Evolutionary conservation across 2,113 vertebrate genomes (phyloP).

Genomic region (Austrofundulus limnaeus): DNA sequence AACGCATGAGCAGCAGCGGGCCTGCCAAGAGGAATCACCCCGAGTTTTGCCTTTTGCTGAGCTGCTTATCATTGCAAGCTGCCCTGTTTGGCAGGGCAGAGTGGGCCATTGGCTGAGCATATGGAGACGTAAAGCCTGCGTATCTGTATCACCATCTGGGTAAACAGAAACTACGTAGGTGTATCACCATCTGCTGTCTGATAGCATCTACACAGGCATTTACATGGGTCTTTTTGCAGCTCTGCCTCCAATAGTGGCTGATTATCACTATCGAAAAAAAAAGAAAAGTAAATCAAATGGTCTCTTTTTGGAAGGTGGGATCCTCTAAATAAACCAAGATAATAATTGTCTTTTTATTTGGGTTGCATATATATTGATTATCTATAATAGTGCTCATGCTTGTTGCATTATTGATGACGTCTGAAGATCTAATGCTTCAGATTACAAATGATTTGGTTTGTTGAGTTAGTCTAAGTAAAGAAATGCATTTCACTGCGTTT

Average conservation of each 20-base stretch:
- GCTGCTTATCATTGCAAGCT: conserved; percentile 44
- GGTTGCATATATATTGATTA: background rate
- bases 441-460: background rate
- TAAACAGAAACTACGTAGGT: conserved; percentile 60
- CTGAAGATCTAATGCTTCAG: background rate
- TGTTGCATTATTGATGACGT: background rate
- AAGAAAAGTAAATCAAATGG: background rate
- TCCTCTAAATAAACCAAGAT: background rate
- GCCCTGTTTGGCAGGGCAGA: conserved; percentile 53
- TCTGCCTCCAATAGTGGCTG: conserved; percentile 19
- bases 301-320: background rate
- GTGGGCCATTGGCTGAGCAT: conserved; percentile 41
- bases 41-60: conserved; percentile 25
- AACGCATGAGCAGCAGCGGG: background rate
- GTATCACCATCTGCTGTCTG: conserved; percentile 70
- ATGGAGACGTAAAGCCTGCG: conserved; percentile 43
- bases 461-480: background rate
- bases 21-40: conserved; percentile 12
- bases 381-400: too few relatives aligned
- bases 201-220: conserved; percentile 49
- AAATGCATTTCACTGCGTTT: too few relatives aligned
- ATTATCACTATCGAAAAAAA: conserved; percentile 9
- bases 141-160: conserved; percentile 61
- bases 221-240: conserved; percentile 1
- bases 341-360: too few relatives aligned